Evolutionary conservation across 35 echinoderm and acorn worm species (phyloP).

Genomic region (Amphiura filiformis): DNA sequence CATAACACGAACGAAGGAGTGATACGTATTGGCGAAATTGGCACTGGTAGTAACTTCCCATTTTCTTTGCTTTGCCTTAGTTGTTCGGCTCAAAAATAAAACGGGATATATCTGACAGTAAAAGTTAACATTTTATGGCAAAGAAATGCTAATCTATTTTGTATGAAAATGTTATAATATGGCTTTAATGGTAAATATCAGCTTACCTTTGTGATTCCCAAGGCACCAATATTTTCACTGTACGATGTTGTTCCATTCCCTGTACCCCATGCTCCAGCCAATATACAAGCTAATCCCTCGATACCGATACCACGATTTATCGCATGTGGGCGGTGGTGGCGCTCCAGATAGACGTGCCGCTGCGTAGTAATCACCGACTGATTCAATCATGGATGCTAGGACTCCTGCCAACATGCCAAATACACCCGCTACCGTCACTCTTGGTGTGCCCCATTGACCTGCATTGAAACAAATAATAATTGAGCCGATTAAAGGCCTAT

Average conservation of each 20-base stretch:
- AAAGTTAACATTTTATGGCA: too few species aligned
- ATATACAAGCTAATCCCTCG: slow-evolving; percentile 68
- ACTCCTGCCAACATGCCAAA: slow-evolving; percentile 88
- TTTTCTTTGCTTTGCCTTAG: too few species aligned
- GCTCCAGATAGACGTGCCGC: slow-evolving; percentile 76
- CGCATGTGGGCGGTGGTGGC: slow-evolving; percentile 80
- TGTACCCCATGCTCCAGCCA: slow-evolving; percentile 74
- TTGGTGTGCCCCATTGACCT: slow-evolving; percentile 70
- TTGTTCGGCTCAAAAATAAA: too few species aligned
- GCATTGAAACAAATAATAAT: not conserved
- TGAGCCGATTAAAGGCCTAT: not conserved
- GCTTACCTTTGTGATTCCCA: slow-evolving; percentile 90
- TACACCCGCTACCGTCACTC: slow-evolving; percentile 58
- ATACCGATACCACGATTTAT: slow-evolving; percentile 90
- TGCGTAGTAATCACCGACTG: slow-evolving; percentile 88
- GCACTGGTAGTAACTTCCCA: too few species aligned
- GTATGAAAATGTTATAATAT: too few species aligned
- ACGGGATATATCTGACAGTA: too few species aligned
- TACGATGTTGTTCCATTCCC: slow-evolving; percentile 86
- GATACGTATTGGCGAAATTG: too few species aligned
- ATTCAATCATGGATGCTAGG: slow-evolving; percentile 84
- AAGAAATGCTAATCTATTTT: too few species aligned
- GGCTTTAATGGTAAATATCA: too few species aligned
- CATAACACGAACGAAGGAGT: too few species aligned
- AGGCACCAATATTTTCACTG: slow-evolving; percentile 93